Percentiles rank a stretch among this genome's conserved stretches.
phyloP scores from a whole-genome alignment of 2,797 vertebrate species.

The Melopsittacus undulatus region DNA sequence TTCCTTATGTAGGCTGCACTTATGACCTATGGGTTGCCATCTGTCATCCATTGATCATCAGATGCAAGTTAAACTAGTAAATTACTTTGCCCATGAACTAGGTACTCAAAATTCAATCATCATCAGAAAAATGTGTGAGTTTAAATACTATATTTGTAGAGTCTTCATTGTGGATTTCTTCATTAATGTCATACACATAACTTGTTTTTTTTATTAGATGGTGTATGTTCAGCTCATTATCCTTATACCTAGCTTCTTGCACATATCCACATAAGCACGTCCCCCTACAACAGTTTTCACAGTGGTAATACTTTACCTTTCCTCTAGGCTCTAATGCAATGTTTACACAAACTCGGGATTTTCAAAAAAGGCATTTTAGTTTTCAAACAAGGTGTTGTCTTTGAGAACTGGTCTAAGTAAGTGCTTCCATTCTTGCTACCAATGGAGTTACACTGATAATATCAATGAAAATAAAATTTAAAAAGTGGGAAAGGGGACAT shows the following conservation, averaged over 20 bases:
- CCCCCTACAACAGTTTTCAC: background rate
- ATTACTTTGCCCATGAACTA: background rate
- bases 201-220: background rate
- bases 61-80: background rate
- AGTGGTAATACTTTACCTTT: background rate
- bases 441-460: background rate
- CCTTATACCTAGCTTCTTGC: background rate
- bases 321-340: background rate
- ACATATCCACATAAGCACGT: background rate
- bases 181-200: background rate
- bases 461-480: background rate
- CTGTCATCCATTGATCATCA: conserved; percentile 39
- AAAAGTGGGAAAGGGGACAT: background rate
- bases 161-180: background rate
- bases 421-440: background rate
- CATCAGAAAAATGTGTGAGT: background rate
- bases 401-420: background rate
- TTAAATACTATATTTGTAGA: background rate
- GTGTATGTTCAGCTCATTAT: background rate
- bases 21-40: conserved; percentile 37
- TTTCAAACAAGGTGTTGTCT: background rate
- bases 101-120: background rate
- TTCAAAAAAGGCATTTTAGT: background rate
- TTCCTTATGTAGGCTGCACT: background rate
- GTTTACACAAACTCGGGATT: background rate